These are phyloP conservation scores for Eriocheir sinensis DNA, from an alignment of 1,140 invertebrate species.

Conservation along the genomic window DNA sequence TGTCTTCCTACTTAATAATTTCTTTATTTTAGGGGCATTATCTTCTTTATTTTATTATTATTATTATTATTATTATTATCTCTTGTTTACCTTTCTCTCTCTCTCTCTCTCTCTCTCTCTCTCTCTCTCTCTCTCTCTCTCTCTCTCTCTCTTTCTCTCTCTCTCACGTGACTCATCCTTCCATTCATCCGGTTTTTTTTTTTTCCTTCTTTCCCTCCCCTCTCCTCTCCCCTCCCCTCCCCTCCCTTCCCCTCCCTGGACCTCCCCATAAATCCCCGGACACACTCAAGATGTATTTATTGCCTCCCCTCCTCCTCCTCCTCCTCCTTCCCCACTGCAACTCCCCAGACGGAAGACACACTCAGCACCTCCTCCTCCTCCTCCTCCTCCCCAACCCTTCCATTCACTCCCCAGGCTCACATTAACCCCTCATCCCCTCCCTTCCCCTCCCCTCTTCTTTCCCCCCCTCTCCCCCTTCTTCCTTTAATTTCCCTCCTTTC, in stretches of 20 bases:
- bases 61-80: too few species aligned
- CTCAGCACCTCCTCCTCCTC: not conserved
- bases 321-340: not conserved
- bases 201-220: constrained; percentile 23
- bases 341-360: not conserved
- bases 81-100: too few species aligned
- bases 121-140: constrained; percentile 45
- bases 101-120: not conserved
- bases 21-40: too few species aligned
- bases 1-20: too few species aligned
- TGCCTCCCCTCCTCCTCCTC: not conserved
- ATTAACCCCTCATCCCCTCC: not conserved
- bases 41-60: too few species aligned
- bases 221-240: not conserved
- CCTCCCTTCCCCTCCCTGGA: not conserved
- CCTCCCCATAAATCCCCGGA: not conserved
- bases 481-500: not conserved
- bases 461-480: not conserved
- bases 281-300: constrained; percentile 5
- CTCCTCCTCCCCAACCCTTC: not conserved
- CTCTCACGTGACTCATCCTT: not conserved
- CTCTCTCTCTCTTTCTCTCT: constrained; percentile 45
- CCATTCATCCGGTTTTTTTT: not conserved
- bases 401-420: too few species aligned
- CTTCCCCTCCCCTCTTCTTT: not conserved